Percentiles rank a stretch among this genome's conserved stretches.
Conservation (phyloP, 2,113 vertebrate genomes). For the Protobothrops mucrosquamatus region DNA sequence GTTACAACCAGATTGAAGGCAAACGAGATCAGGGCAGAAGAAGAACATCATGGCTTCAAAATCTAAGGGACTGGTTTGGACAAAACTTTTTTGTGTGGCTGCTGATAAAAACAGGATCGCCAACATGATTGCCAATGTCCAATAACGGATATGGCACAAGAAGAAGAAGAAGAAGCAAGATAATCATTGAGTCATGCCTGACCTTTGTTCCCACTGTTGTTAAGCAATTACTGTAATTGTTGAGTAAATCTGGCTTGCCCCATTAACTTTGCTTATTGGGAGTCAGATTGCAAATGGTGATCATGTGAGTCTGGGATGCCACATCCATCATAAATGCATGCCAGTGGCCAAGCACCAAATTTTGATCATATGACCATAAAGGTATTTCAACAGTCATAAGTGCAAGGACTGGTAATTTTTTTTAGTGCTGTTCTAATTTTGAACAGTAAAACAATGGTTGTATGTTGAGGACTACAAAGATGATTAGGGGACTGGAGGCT, state of each 20-base stretch:
- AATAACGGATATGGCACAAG: too few species aligned
- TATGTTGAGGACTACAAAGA: not conserved
- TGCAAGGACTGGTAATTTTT: not conserved
- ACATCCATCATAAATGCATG: not conserved
- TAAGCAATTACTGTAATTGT: not conserved
- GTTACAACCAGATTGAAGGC: too few species aligned
- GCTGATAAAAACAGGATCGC: too few species aligned
- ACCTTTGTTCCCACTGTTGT: not conserved
- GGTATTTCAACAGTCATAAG: not conserved
- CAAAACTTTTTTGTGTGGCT: too few species aligned
- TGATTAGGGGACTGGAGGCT: too few species aligned
- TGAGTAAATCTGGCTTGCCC: not conserved
- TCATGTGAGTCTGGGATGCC: not conserved
- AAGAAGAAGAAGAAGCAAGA: not conserved
- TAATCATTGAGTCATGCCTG: not conserved
- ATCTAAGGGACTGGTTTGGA: too few species aligned
- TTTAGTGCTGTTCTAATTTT: not conserved
- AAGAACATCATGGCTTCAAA: too few species aligned
- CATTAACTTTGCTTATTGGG: not conserved
- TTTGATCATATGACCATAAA: not conserved
- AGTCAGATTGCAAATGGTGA: not conserved
- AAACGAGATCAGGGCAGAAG: too few species aligned
- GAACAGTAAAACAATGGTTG: not conserved
- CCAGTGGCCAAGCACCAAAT: not conserved
- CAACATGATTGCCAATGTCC: too few species aligned